phyloP scores from a whole-genome alignment of 2,797 vertebrate genomes.

The Diglossa cyanea region DNA sequence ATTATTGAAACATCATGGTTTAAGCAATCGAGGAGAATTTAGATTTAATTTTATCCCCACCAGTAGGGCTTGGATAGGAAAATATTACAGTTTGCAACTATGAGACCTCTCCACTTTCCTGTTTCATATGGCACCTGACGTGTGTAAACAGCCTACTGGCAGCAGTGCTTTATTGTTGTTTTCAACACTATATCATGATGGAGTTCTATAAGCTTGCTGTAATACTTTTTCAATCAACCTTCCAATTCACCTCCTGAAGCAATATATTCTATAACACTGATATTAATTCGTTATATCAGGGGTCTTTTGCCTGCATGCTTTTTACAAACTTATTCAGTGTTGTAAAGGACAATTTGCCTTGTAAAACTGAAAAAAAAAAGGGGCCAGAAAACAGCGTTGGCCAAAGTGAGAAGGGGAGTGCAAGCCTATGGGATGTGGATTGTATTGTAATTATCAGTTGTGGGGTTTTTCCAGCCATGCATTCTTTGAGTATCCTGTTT shows the following conservation, averaged over 20 bases:
- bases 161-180: neutral
- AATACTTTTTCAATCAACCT: neutral
- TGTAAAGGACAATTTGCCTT: neutral
- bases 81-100: neutral
- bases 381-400: fast-evolving
- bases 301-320: neutral
- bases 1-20: neutral
- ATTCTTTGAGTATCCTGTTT: neutral
- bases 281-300: neutral
- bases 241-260: neutral
- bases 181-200: neutral
- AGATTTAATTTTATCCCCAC: neutral
- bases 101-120: neutral
- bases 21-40: neutral
- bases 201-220: neutral
- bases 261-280: neutral
- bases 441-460: neutral
- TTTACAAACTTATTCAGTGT: neutral
- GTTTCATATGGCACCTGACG: neutral
- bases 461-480: neutral
- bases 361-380: neutral
- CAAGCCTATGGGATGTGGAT: neutral
- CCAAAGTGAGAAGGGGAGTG: neutral
- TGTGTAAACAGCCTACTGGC: too few relatives aligned
- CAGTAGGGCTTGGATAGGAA: neutral